These are phyloP conservation scores for Turdus rufiventris DNA, from an alignment of 2,113 vertebrate species.

Conservation along the genomic window DNA sequence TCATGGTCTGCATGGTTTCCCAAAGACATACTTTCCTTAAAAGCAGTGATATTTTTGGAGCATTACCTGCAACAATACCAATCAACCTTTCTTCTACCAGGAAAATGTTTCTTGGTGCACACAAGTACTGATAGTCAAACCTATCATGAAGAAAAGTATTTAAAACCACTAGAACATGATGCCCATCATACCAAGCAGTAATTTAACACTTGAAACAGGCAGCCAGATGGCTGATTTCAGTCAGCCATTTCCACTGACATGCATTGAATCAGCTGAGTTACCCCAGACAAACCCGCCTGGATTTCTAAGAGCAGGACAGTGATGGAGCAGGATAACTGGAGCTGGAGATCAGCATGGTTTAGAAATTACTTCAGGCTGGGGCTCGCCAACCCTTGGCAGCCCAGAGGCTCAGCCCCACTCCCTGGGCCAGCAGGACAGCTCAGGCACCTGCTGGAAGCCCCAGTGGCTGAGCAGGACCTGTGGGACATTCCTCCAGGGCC, in stretches of 20 bases:
- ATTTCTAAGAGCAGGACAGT: neutral
- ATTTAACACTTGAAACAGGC: neutral
- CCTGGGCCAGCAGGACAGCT: neutral
- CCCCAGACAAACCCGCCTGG: neutral
- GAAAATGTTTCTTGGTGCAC: neutral
- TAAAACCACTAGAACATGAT: neutral
- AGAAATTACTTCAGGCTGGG: neutral
- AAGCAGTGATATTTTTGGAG: neutral
- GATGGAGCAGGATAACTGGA: accelerated
- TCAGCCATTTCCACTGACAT: neutral
- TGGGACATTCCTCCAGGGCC: neutral
- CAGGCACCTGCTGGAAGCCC: neutral
- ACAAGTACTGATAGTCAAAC: neutral
- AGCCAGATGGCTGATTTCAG: neutral
- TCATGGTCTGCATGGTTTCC: neutral
- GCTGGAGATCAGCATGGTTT: neutral
- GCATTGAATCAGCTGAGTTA: neutral
- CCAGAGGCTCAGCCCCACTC: neutral
- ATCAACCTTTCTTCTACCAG: neutral
- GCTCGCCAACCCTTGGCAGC: neutral
- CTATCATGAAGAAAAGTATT: neutral
- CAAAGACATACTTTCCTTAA: neutral
- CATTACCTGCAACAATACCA: neutral
- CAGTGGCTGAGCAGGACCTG: neutral
- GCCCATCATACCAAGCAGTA: neutral